Evolutionary conservation across 2,888 invertebrate genomes (phyloP).

Genomic region (Deroplatys truncata): DNA sequence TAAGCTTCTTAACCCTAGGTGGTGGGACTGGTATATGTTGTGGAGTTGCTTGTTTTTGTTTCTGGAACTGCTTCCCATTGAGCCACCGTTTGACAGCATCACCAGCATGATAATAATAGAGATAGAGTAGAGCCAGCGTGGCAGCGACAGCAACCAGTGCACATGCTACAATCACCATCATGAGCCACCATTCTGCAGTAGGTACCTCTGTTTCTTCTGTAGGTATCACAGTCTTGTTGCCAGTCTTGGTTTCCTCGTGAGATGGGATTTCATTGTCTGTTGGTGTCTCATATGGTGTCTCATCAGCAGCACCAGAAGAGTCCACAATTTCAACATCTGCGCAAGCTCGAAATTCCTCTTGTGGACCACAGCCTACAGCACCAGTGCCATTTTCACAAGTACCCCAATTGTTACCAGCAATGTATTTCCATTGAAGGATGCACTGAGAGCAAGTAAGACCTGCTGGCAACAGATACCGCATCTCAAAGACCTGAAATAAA

Average conservation of each 20-base stretch:
- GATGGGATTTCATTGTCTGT: slow-evolving; percentile 47
- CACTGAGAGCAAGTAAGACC: slow-evolving; percentile 74
- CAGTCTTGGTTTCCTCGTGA: slow-evolving; percentile 41
- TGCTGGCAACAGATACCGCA: slow-evolving; percentile 61
- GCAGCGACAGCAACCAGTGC: slow-evolving; percentile 63
- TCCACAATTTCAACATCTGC: slow-evolving; percentile 73
- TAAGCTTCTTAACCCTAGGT: neutral
- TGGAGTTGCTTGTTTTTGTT: neutral
- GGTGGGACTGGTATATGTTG: neutral
- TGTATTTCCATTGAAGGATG: slow-evolving; percentile 83
- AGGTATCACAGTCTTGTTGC: slow-evolving; percentile 37
- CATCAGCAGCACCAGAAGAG: slow-evolving; percentile 41
- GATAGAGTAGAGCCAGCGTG: slow-evolving; percentile 62
- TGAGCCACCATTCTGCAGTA: slow-evolving; percentile 35
- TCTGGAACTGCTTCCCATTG: neutral
- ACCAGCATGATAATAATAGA: slow-evolving; percentile 72
- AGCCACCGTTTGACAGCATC: slow-evolving; percentile 48
- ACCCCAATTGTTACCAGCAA: slow-evolving; percentile 83
- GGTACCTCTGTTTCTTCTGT: slow-evolving; percentile 31
- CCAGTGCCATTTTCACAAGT: slow-evolving; percentile 46
- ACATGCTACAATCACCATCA: slow-evolving; percentile 56
- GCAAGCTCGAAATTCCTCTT: slow-evolving; percentile 83
- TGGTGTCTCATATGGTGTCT: slow-evolving; percentile 43
- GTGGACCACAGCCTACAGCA: slow-evolving; percentile 81
- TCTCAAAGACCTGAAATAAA: slow-evolving; percentile 55